Evolutionary conservation across 2,113 vertebrate species (phyloP), one percentile per base, ranked within the genome.

Genomic region (Salvelinus alpinus): DNA sequence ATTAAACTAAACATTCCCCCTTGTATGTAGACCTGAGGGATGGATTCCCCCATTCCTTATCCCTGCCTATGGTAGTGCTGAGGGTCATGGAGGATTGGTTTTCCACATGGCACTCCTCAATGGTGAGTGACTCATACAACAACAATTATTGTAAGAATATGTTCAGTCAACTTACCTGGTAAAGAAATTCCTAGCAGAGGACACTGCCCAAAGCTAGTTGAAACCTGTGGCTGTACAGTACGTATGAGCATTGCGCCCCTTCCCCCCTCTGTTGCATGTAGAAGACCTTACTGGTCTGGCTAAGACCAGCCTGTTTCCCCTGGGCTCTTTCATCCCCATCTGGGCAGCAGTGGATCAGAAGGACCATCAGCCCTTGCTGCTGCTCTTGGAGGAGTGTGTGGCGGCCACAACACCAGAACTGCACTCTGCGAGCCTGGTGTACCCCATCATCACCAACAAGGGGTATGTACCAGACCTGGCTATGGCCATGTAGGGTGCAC

Each of bases 401-500:
- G 89, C 91, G 0, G 57, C 92, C 0, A 59, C 87, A 0, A 86
- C 88, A 0, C 20, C 81, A 1, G 80, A 91, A 1, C 78, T 90
- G 3, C 31, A 38, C 1, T 48, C 34, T 2, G 82, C 78, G 0
- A 67, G 54, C 70, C 80, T 71, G 51, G 78, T 76, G 24, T 88
- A 94, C 81, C 91, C 88, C 1, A 70, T 96, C 34, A 84, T 95
- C 51, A 27, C 62, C 31, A 94, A 95, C 64, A 86, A 94, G 22
- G 94, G 94, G 94, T 94, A 80, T 64, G 76, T 3, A 3, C 60
- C 11, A 25, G 4, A 54, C 1, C 8, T 16, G 2, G 31, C 5
- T 7, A 34, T 34, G 31, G 31, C 31, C 31, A 31, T 6, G 34
- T 34, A 34, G 6, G 5, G 34, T 34, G 34, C 34, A 34, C 6